Base-by-base conservation (phyloP, 2,113 vertebrate species). In the Propithecus coquereli region DNA sequence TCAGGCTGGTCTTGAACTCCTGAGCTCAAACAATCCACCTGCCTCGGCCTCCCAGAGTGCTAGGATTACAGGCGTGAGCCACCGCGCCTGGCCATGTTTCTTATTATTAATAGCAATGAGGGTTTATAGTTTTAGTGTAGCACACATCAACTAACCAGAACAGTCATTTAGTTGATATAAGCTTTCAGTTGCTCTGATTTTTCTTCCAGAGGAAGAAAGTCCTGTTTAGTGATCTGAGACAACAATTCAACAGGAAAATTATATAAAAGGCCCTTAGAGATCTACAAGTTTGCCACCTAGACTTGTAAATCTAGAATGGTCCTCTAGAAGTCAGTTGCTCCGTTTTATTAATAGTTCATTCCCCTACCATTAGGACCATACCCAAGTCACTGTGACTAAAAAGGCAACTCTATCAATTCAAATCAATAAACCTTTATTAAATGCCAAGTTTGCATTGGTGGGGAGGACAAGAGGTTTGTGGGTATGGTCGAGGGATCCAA, bases 181-280 rank as follows among this genome's bases (percentile, higher is more conserved):
- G 86, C 79, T 95, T 93, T 73, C 34, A 32, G 90, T 81, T 88
- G 85, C 22, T 94, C 85, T 83, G 5, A 34, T 83, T 93, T 84
- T 81, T 82, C 76, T 86, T 50, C 88, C 52, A 94, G 96, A 40
- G 90, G 94, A 61, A n/a, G 87, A 94, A 63, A 97, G 83, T 70
- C 95, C 85, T 94, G 34, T 94, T 96, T 87, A 97, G 79, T 82
- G 95, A 91, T 34, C 95, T 98, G 92, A 71, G 81, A 79, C 61
- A 92, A 96, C 80, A 50, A 74, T 70, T 27, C 27, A 91, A 71
- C 63, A 95, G n/a, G 27, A 59, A 52, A n/a, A 71, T 23, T 63
- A 17, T 34, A n/a, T 13, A 3, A 32, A 68, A 79, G 50, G 54
- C 12, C 20, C 16, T 68, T 52, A 6, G 10, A 82, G 73, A 91